These are phyloP conservation scores for Drosophila neutralis DNA, from an alignment of 2,888 invertebrate genomes.

Conservation along the genomic window DNA sequence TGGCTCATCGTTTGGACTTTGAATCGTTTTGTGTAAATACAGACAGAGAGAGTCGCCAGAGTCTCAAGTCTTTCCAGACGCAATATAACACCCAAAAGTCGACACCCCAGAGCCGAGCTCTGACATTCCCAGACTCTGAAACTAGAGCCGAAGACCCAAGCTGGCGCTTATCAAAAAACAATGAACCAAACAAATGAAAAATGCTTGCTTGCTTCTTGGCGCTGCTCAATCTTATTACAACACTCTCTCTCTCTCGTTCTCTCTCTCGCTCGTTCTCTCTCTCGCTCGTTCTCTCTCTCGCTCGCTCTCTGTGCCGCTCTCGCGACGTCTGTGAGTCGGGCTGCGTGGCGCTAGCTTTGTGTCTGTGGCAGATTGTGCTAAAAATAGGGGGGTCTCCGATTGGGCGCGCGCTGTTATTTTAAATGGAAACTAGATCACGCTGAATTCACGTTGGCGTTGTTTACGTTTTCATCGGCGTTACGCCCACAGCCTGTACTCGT, in stretches of 20 bases:
- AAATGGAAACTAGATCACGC: slow-evolving; percentile 82
- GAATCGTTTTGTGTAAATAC: neutral
- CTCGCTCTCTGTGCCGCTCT: neutral
- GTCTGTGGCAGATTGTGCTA: slow-evolving; percentile 65
- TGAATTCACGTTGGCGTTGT: slow-evolving; percentile 74
- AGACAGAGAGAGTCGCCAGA: neutral
- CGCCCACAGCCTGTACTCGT: slow-evolving; percentile 53
- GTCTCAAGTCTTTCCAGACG: neutral
- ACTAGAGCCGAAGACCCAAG: neutral
- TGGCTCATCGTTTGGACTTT: neutral
- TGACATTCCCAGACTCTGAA: neutral
- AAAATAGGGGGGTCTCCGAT: slow-evolving; percentile 73
- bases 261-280: neutral
- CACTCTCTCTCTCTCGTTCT: neutral
- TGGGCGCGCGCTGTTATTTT: slow-evolving; percentile 73
- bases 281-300: neutral
- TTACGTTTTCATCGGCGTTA: slow-evolving; percentile 68
- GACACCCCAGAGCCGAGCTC: neutral
- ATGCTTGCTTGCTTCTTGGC: neutral
- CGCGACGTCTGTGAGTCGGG: neutral
- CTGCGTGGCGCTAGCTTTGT: slow-evolving; percentile 19
- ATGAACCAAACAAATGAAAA: neutral
- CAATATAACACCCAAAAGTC: neutral
- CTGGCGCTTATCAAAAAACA: neutral
- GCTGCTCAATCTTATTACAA: neutral